These are phyloP conservation scores for Cossypha heuglini DNA, from an alignment of 2,797 vertebrate species.

Conservation along the genomic window DNA sequence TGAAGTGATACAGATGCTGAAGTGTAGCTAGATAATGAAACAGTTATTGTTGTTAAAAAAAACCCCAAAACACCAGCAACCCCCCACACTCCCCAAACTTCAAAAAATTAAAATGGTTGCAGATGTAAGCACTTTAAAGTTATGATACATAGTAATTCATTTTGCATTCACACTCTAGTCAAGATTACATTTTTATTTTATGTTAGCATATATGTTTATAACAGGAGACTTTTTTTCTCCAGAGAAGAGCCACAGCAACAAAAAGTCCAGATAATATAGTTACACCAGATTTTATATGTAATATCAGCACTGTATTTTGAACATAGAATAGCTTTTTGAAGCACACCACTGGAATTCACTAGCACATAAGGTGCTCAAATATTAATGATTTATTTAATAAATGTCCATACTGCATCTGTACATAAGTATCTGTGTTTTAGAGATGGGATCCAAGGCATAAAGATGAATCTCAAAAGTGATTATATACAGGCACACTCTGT, in stretches of 20 bases:
- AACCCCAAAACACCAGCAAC: neutral
- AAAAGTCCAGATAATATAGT: neutral
- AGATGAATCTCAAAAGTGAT: neutral
- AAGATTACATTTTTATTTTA: neutral
- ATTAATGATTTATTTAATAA: neutral
- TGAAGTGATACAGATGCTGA: neutral
- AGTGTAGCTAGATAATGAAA: neutral
- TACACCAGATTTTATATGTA: neutral
- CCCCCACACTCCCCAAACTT: accelerated
- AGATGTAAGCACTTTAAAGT: neutral
- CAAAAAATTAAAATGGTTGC: neutral
- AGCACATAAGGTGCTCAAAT: neutral
- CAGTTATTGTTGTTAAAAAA: neutral
- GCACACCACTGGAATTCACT: neutral
- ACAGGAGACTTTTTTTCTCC: neutral
- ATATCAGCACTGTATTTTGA: neutral
- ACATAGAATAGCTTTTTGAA: neutral
- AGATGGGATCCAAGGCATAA: neutral
- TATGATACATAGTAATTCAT: neutral
- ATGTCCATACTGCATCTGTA: neutral
- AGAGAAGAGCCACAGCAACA: neutral
- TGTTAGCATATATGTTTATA: neutral
- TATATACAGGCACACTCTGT: neutral
- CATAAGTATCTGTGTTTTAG: neutral
- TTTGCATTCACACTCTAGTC: neutral